Evolutionary conservation across 2,888 invertebrate species (phyloP), one percentile per base, ranked within the genome.

Genomic region (Epinotia nisella): DNA sequence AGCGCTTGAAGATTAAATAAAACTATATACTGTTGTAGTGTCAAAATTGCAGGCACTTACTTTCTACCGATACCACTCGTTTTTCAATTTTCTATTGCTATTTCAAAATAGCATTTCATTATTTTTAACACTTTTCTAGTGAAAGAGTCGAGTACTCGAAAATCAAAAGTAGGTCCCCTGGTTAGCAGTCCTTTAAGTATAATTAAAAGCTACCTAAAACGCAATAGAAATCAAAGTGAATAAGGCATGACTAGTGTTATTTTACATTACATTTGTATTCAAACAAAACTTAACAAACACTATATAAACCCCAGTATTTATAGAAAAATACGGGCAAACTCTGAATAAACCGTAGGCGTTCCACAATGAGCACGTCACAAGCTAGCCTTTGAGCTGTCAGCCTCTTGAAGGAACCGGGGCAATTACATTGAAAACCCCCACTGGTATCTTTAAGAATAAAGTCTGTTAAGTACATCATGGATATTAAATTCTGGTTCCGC

Each of bases 321-420:
- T 87, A 85, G 82, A 87, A 90, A 90, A 90, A 90, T 88, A 82
- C 79, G 80, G 76, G 82, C 86, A 84, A 89, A 88, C 86, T 90
- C 91, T 91, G 90, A 92, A 93, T 92, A 91, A 90, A 89, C 87
- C 85, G 90, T 92, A 88, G 91, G 92, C 91, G 92, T 89, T 84
- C 89, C 85, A 93, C 93, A 93, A 93, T 93, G 89, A 90, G 89
- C 85, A 87, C 88, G 93, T 93, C 93, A 92, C 83, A 78, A 87
- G 80, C 85, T 85, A 87, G 83, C 92, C 92, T 93, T 93, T 93
- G 92, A 93, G 91, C 90, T 93, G 93, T 93, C 93, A 93, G 86
- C 75, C 83, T 79, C 87, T 89, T 91, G 90, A 93, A 93, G 91
- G 83, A 91, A 92, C 90, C 91, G 87, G 92, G 92, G 92, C 93